Evolutionary conservation across 2,888 invertebrate genomes (phyloP), one percentile per base, ranked within the genome.

Genomic region (Rhamnusium bicolor): DNA sequence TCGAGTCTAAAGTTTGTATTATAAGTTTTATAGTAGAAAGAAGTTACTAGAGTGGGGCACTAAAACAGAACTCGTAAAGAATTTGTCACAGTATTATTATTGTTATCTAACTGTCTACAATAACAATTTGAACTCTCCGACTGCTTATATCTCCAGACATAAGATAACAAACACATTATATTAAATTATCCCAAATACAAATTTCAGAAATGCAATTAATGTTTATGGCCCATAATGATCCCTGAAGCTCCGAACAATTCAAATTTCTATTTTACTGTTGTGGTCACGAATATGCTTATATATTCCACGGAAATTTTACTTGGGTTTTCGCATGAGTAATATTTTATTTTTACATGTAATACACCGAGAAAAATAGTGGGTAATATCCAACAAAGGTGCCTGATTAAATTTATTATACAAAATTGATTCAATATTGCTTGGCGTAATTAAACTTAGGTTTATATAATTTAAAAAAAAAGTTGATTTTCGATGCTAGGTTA

Each of bases 221-320:
- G 27, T 65, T 53, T 53, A 65, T 65, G n/a, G 65, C 53, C 29
- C 32, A 51, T 65, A 65, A 70, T 62, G 54, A 54, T 61, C 60
- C 66, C 66, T 32, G 21, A 58, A 47, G 61, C 21, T 16, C 21
- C 12, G 27, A 65, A 53, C 65, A 65, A 27, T 65, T 71, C 16
- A 53, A 70, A 46, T 71, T 49, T 71, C 71, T 58, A 66, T 66
- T 71, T 71, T 71, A 67, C 29, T 71, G 71, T 32, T 56, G 51
- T 47, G 27, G 67, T 71, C 71, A 58, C 71, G 67, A 24, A 71
- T 21, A 46, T 21, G 19, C 19, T 19, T 61, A 47, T 24, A 27
- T 46, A 10, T 14, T 61, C 16, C 14, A 61, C n/a, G 61, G 61
- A n/a, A 46, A 61, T 14, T 16, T 21, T 61, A n/a, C 24, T 21